These are phyloP conservation scores for Chromis chromis DNA, from an alignment of 2,797 vertebrate species.

Conservation along the genomic window DNA sequence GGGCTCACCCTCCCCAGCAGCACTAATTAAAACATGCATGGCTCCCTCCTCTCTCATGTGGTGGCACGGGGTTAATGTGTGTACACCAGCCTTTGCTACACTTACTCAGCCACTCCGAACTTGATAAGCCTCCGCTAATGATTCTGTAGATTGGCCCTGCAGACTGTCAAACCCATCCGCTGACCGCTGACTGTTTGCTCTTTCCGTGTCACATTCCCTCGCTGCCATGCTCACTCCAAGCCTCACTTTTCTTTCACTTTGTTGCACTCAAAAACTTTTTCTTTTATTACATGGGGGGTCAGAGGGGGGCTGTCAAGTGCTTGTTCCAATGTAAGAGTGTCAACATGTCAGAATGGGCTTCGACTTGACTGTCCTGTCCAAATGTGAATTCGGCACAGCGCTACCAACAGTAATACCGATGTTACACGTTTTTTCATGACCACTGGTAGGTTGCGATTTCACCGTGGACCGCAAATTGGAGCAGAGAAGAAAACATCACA, in stretches of 20 bases:
- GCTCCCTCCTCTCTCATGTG: conserved; percentile 59
- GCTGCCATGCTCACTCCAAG: background rate
- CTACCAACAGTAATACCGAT: too few relatives aligned
- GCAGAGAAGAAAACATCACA: too few relatives aligned
- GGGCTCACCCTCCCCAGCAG: conserved; percentile 58
- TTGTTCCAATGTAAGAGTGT: conserved; percentile 67
- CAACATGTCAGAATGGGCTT: conserved; percentile 69
- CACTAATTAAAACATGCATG: conserved; percentile 81
- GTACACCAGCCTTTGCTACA: conserved; percentile 63
- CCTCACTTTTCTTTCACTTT: conserved; percentile 37
- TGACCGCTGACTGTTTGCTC: conserved; percentile 41
- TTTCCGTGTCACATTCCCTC: conserved; percentile 9
- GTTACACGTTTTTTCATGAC: too few relatives aligned
- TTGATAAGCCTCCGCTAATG: conserved; percentile 71
- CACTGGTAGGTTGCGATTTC: too few relatives aligned
- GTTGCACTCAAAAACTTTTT: conserved; percentile 50
- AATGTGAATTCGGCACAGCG: conserved; percentile 56
- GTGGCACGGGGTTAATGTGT: conserved; percentile 77
- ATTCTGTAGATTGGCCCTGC: conserved; percentile 51
- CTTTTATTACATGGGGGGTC: conserved; percentile 35
- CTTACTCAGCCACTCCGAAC: conserved; percentile 42
- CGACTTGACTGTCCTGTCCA: conserved; percentile 67
- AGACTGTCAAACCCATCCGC: conserved; percentile 32
- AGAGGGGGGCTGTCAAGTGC: conserved; percentile 30
- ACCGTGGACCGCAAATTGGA: too few relatives aligned